Evolutionary conservation across 1,140 invertebrate species (phyloP).

Genomic region (Cydia pomonella): DNA sequence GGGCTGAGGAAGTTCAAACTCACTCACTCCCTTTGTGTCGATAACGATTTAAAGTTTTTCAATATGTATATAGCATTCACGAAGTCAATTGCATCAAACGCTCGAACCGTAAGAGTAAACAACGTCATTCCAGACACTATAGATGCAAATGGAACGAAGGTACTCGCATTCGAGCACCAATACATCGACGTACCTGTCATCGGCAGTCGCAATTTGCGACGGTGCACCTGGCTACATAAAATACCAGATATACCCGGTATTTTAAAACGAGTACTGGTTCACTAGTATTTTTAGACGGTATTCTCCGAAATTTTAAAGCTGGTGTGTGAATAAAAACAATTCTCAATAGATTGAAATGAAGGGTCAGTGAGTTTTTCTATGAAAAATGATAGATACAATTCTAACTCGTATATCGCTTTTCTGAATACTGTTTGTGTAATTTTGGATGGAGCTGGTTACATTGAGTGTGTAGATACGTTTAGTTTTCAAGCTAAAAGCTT

Average conservation of each 20-base stretch:
- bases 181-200: not conserved
- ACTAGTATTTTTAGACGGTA: not conserved
- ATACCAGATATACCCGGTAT: not conserved
- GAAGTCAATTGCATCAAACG: not conserved
- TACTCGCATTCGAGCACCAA: conserved; percentile 5
- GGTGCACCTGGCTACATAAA: conserved; percentile 10
- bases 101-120: not conserved
- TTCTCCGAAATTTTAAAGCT: not conserved
- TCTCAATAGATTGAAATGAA: not conserved
- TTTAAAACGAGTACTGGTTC: not conserved
- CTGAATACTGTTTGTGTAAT: not conserved
- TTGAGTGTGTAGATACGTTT: not conserved
- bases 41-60: too few species aligned
- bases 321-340: not conserved
- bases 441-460: not conserved
- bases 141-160: not conserved
- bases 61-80: not conserved
- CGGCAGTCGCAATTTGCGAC: not conserved
- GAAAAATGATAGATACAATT: not conserved
- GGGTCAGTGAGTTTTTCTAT: not conserved
- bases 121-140: conserved; percentile 6
- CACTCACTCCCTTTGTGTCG: too few species aligned
- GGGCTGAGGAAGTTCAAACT: too few species aligned
- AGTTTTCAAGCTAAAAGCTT: not conserved
- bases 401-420: not conserved